Base-by-base conservation (phyloP, 64 coral and sea anemone genomes). In the Catalaphyllia jardinei region DNA sequence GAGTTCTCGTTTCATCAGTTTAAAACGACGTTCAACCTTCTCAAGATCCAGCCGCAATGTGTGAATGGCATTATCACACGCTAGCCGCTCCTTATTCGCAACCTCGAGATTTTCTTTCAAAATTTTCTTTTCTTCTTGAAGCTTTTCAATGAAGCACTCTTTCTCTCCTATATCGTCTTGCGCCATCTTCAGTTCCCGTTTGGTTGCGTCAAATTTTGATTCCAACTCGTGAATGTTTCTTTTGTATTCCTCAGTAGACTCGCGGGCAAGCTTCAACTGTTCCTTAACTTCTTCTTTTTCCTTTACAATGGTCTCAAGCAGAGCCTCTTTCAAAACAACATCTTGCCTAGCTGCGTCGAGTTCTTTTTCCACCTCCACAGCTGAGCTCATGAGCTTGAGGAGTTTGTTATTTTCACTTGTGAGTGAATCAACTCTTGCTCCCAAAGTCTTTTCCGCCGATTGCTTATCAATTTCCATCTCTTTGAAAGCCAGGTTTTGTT, bases 21-120 rank as follows among this genome's bases (percentile, higher is more conserved):
- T 97, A 42, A 97, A 97, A 22, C 95, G 89, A 11, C 95, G 88
- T 27, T 97, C 95, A 19, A 97, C 95, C 87, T 97, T 97, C 28
- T 90, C 95, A 15, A 97, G 71, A 65, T 97, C 91, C 39, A 97
- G 22, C 64, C 77, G 90, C 31, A 97, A 16, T 51, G 75, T 79
- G 49, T 93, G 88, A 60, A 97, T 92, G 14, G 95, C 95, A 59
- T 79, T 88, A 42, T 97, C 95, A 71, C 93, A 88, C 0, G 95
- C 92, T 71, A 28, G 74, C 82, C 90, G 89, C 71, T 97, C 95
- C 64, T 97, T 83, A 62, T 88, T 86, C 0, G 91, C 95, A 62
- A 87, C 82, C 67, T 83, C 74, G 54, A 97, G 46, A 39, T 71
- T 87, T 54, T 38, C 65, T 46, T 90, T 72, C 18, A 93, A 78